Evolutionary conservation across 1,140 invertebrate species (phyloP).

Genomic region (Pseudomyrmex pallidus): DNA sequence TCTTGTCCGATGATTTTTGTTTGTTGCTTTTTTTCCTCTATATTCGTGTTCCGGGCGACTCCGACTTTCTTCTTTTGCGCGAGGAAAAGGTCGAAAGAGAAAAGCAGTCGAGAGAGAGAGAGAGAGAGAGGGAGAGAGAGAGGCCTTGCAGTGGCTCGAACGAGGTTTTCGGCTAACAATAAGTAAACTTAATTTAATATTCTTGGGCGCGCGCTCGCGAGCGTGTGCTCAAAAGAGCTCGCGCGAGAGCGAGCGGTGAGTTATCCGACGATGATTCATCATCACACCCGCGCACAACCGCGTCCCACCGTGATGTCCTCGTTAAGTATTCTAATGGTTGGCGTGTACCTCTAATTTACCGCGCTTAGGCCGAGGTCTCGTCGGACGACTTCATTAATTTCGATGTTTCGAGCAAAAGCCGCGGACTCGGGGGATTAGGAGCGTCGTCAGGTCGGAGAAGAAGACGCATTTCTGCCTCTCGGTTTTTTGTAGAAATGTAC

Average conservation of each 20-base stretch:
- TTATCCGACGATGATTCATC: conserved; percentile 77
- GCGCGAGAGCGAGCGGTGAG: conserved; percentile 33
- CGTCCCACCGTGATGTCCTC: conserved; percentile 79
- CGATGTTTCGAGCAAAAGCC: conserved; percentile 61
- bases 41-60: background rate
- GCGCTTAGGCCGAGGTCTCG: conserved; percentile 53
- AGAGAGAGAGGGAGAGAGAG: background rate
- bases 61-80: background rate
- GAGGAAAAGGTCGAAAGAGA: background rate
- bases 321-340: conserved; percentile 80
- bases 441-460: background rate
- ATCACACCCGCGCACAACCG: conserved; percentile 78
- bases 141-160: conserved; percentile 2
- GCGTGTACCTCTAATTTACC: conserved; percentile 76
- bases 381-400: conserved; percentile 76
- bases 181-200: conserved; percentile 78
- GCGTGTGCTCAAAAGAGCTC: no score
- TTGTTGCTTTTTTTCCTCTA: background rate
- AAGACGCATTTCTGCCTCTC: no score
- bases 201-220: conserved; percentile 64
- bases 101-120: conserved; percentile 20
- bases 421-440: conserved; percentile 15
- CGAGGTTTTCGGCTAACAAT: conserved; percentile 67
- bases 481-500: no score
- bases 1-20: background rate